These are phyloP conservation scores for Oncorhynchus tshawytscha DNA, from an alignment of 2,113 vertebrate genomes.

Conservation along the genomic window DNA sequence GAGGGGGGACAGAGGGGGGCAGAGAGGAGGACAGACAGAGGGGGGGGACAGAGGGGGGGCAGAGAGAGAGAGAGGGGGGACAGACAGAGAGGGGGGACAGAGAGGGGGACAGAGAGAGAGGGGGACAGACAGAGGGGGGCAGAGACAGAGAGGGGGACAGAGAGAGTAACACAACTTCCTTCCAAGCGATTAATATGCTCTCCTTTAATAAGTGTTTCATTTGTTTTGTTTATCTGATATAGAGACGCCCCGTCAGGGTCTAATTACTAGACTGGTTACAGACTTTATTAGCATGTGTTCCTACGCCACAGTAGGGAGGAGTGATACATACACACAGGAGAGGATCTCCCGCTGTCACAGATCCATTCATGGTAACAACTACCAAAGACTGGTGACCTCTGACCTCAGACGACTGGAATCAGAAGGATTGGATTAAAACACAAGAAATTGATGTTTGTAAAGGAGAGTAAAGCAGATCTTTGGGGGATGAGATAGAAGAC, in stretches of 20 bases:
- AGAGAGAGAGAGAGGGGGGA: no score
- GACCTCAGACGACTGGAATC: constrained; percentile 18
- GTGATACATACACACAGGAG: background rate
- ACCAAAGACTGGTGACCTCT: background rate
- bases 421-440: constrained; percentile 10
- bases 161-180: constrained; percentile 39
- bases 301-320: background rate
- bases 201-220: constrained; percentile 50
- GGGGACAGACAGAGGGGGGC: no score
- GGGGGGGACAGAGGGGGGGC: no score
- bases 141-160: background rate
- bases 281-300: constrained; percentile 40
- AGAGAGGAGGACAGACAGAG: no score
- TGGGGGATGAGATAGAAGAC: constrained; percentile 13
- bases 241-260: constrained; percentile 40
- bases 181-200: constrained; percentile 50
- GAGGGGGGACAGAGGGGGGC: no score
- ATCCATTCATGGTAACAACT: constrained; percentile 13
- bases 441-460: background rate
- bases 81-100: no score
- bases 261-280: constrained; percentile 56
- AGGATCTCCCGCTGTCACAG: constrained; percentile 24
- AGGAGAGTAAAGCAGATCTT: no score
- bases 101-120: no score
- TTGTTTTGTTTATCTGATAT: constrained; percentile 51